Evolutionary conservation across 1,140 invertebrate genomes (phyloP), one percentile per base, ranked within the genome.

Genomic region (Tigriopus japonicus): DNA sequence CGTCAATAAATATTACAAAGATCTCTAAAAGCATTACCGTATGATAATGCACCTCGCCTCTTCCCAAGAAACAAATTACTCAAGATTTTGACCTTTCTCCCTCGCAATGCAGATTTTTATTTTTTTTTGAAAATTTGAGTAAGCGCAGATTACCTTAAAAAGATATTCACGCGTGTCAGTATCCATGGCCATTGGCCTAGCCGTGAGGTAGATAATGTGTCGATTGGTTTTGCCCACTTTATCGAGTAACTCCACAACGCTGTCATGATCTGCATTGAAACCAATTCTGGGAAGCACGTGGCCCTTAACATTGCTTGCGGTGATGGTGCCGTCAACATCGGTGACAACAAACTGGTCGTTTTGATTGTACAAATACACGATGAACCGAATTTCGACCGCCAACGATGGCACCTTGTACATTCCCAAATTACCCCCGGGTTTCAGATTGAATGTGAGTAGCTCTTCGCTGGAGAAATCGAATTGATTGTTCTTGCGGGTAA

Each of bases 91-190:
- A n/a, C n/a, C n/a, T n/a, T n/a, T n/a, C n/a, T n/a, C n/a, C n/a
- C n/a, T n/a, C n/a, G n/a, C n/a, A n/a, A n/a, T n/a, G n/a, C n/a
- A n/a, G n/a, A n/a, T n/a, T n/a, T n/a, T n/a, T n/a, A n/a, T n/a
- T n/a, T n/a, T n/a, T n/a, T n/a, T n/a, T n/a, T n/a, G n/a, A n/a
- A n/a, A n/a, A n/a, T n/a, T n/a, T n/a, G n/a, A n/a, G n/a, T n/a
- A n/a, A n/a, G n/a, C n/a, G n/a, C n/a, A n/a, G n/a, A n/a, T n/a
- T 42, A 58, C 55, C 24, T 58, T 10, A 23, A 58, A 58, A 28
- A 58, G 42, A 58, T 58, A 58, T 13, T 40, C 17, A 19, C 55
- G 24, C 6, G 55, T 58, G n/a, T 58, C 41, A 3, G 15, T 40
- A 19, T 58, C 55, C n/a, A 41, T 23, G n/a, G 28, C 41, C 28